Conservation (phyloP, 2,888 invertebrate genomes). For the Geotrupes spiniger region DNA sequence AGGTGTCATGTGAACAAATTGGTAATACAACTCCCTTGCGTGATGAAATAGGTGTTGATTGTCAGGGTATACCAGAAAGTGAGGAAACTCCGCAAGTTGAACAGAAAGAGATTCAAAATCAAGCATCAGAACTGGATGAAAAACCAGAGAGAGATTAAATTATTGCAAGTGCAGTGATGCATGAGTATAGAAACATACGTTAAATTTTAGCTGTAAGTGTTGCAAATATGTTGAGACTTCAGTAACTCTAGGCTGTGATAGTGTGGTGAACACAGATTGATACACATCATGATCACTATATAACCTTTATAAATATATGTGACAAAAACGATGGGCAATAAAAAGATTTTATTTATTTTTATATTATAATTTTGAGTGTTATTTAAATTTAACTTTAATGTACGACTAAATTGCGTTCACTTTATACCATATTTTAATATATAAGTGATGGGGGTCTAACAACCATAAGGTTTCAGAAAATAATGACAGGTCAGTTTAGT, state of each 20-base stretch:
- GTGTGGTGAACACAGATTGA: conserved; percentile 48
- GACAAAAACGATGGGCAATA: conserved; percentile 22
- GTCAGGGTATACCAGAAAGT: conserved; percentile 5
- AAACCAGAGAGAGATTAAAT: conserved; percentile 6
- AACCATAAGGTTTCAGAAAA: no score
- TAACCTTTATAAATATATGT: conserved; percentile 27
- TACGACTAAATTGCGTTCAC: not conserved
- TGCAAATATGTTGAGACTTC: conserved; percentile 35
- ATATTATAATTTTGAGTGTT: conserved; percentile 19
- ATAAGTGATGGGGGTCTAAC: no score
- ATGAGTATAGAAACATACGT: conserved; percentile 11
- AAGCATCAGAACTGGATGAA: conserved; percentile 6
- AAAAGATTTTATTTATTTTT: conserved; percentile 27
- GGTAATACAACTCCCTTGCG: conserved; percentile 38
- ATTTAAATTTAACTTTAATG: conserved; percentile 13
- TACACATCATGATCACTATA: conserved; percentile 21
- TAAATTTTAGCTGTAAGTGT: conserved; percentile 24
- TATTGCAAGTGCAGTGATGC: conserved; percentile 7
- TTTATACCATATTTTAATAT: not conserved
- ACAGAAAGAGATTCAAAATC: conserved; percentile 4
- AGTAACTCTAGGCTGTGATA: conserved; percentile 43
- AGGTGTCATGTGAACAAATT: conserved; percentile 9
- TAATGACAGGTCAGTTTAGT: no score
- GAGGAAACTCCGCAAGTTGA: conserved; percentile 2
- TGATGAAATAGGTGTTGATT: conserved; percentile 28